phyloP scores from a whole-genome alignment of 2,797 vertebrate genomes.

The Muscicapa striata region DNA sequence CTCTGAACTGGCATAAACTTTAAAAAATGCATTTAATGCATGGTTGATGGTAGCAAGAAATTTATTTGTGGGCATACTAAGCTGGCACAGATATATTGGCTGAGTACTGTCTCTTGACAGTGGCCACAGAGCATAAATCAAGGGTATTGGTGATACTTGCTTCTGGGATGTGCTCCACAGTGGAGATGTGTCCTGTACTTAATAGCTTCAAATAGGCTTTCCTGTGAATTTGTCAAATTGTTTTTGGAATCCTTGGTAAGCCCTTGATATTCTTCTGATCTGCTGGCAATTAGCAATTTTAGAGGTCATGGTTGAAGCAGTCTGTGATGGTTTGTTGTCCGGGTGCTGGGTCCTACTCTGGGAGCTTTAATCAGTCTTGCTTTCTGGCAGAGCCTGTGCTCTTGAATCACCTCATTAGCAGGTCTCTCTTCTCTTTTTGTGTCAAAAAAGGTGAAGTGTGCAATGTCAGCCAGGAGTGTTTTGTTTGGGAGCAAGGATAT shows the following conservation, averaged over 20 bases:
- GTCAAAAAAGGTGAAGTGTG: not conserved
- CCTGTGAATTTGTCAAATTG: not conserved
- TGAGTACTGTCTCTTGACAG: not conserved
- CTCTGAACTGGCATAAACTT: not conserved
- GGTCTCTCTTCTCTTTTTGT: not conserved
- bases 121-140: not conserved
- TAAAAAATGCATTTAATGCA: not conserved
- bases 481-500: not conserved
- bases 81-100: not conserved
- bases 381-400: not conserved
- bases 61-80: not conserved
- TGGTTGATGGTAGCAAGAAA: not conserved
- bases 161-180: not conserved
- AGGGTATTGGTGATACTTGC: not conserved
- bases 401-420: not conserved
- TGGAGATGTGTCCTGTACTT: not conserved
- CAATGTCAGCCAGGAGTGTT: not conserved
- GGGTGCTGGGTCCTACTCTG: not conserved
- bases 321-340: not conserved
- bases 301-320: not conserved
- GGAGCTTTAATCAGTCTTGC: not conserved
- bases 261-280: not conserved
- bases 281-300: not conserved
- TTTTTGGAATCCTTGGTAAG: not conserved
- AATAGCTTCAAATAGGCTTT: not conserved